Base-by-base conservation (phyloP, 1,140 invertebrate species). In the Grapholita molesta region DNA sequence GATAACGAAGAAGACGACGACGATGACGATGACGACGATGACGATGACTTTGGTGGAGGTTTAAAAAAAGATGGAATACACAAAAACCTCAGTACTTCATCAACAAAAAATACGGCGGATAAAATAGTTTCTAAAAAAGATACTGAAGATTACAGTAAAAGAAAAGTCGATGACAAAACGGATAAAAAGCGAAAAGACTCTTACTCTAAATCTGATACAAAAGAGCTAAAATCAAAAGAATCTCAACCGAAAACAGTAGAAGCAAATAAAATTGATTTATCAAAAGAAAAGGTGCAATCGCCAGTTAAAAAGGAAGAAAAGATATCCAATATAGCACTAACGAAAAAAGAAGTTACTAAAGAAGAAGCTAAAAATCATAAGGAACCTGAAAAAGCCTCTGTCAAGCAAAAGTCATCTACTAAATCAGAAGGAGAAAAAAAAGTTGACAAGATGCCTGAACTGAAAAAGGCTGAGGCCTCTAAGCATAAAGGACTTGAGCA, bases 151-250 rank as follows among this genome's bases (percentile, higher is more conserved):
- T 30, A 70, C 11, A 73, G 68, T 33, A 9, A 35, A 69, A n/a
- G n/a, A n/a, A 71, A 69, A 72, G 71, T 70, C 66, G 69, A 75
- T 32, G 32, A 64, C 38, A 38, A n/a, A 18, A 71, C 64, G 18
- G 21, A 8, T 3, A 25, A 32, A 32, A n/a, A n/a, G n/a, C n/a
- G n/a, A n/a, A 25, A 8, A 18, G 24, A 24, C 12, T 57, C 53
- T n/a, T n/a, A n/a, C n/a, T n/a, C n/a, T n/a, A n/a, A n/a, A n/a
- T n/a, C n/a, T n/a, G n/a, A n/a, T n/a, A n/a, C 28, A 5, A 57
- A 57, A 57, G 24, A 57, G 15, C 5, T 15, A n/a, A 61, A 28
- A 28, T n/a, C 25, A 6, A 30, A 7, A 2, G 25, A 61, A 6
- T n/a, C 25, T 28, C 30, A 61, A 61, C 2, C 24, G 15, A 61